Percentiles rank a stretch among this genome's conserved stretches.
phyloP scores from a whole-genome alignment of 2,888 invertebrate species.

The Lasioglossum pauxillum region DNA sequence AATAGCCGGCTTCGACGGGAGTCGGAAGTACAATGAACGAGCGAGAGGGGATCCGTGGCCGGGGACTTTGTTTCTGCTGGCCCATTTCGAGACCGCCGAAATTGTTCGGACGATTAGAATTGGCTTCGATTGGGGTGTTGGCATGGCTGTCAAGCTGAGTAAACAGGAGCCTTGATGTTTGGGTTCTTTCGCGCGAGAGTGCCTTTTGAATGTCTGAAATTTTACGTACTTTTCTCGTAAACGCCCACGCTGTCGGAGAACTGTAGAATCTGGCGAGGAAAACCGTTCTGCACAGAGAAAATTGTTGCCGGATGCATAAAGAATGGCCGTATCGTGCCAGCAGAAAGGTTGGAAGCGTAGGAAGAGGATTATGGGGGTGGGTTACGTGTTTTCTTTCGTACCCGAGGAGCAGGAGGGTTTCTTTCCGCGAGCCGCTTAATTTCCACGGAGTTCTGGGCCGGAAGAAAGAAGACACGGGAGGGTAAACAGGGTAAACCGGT shows the following conservation, averaged over 20 bases:
- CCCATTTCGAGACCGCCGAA: background rate
- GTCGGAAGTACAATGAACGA: slow-evolving; percentile 69
- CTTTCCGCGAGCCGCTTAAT: background rate
- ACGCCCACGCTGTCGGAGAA: background rate
- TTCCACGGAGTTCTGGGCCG: background rate
- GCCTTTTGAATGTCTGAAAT: too few species aligned
- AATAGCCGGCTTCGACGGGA: slow-evolving; percentile 69
- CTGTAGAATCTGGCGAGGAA: background rate
- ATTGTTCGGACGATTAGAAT: background rate
- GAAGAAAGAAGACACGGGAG: slow-evolving; percentile 7
- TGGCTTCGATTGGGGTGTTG: background rate
- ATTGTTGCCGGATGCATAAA: background rate
- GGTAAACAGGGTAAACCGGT: background rate
- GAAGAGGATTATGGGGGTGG: slow-evolving; percentile 2
- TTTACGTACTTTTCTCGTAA: too few species aligned
- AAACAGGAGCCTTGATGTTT: background rate
- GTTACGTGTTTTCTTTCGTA: background rate
- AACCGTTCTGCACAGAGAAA: background rate
- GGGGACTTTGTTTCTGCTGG: background rate
- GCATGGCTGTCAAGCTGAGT: background rate
- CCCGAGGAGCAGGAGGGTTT: background rate
- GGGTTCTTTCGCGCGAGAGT: too few species aligned
- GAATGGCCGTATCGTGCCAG: background rate
- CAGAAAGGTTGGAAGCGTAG: background rate
- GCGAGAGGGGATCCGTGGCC: slow-evolving; percentile 38